Conservation (phyloP, 2,888 invertebrate species). For the Nysson spinosus region DNA sequence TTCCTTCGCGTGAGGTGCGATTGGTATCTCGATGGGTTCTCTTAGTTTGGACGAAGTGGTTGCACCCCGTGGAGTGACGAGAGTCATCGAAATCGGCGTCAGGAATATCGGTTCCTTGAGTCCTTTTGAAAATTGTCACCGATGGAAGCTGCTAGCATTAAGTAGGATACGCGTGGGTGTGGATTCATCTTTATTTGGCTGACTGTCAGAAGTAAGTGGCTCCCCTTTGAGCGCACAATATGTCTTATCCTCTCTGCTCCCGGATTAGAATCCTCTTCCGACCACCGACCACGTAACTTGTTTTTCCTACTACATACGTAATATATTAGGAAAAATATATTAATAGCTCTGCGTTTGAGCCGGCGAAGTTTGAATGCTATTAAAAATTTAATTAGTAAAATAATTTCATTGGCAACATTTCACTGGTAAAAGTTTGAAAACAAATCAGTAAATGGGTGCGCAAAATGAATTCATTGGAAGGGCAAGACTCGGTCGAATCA, state of each 20-base stretch:
- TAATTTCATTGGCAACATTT: too few species aligned
- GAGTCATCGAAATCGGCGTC: constrained; percentile 40
- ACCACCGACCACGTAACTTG: constrained; percentile 13
- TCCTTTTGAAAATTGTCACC: constrained; percentile 47
- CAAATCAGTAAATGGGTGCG: too few species aligned
- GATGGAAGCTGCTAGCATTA: constrained; percentile 38
- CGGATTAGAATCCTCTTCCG: constrained; percentile 37
- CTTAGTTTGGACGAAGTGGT: constrained; percentile 32
- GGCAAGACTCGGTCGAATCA: constrained; percentile 15
- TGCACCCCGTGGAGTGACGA: constrained; percentile 44
- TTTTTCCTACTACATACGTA: too few species aligned
- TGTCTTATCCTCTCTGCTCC: constrained; percentile 28
- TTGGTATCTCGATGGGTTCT: constrained; percentile 40
- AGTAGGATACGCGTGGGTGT: constrained; percentile 44
- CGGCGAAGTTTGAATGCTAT: too few species aligned
- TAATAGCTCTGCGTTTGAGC: too few species aligned
- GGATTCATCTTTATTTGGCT: constrained; percentile 55
- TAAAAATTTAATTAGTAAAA: too few species aligned
- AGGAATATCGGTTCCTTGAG: constrained; percentile 24
- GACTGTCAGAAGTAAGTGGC: constrained; percentile 51
- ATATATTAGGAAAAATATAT: too few species aligned
- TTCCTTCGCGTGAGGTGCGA: constrained; percentile 31
- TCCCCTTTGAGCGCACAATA: constrained; percentile 27
- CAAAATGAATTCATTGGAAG: constrained; percentile 28
- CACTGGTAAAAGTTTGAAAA: too few species aligned